Conservation (phyloP, 2,113 vertebrate genomes). For the Xenopus laevis region DNA sequence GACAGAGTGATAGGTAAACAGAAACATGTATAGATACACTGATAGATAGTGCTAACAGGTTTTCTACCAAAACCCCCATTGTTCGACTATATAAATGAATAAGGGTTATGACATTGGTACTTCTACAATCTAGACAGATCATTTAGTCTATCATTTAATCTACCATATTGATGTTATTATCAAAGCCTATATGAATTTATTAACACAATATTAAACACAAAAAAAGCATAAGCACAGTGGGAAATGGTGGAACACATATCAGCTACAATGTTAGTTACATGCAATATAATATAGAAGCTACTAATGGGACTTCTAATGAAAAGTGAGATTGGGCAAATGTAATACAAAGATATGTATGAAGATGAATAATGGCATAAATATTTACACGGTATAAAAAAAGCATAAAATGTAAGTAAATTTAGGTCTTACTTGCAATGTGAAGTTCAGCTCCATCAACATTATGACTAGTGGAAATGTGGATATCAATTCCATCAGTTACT, state of each 20-base stretch:
- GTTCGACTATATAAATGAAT: too few species aligned
- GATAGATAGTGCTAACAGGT: too few species aligned
- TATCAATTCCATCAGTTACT: conserved; percentile 65
- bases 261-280: background rate
- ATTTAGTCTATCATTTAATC: too few species aligned
- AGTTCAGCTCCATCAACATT: conserved; percentile 73
- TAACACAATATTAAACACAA: background rate
- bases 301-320: background rate
- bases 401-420: background rate
- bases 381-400: conserved; percentile 48
- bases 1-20: too few species aligned
- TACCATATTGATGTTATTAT: too few species aligned
- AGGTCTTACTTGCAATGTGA: conserved; percentile 73
- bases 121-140: too few species aligned
- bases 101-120: too few species aligned
- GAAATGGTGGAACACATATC: background rate
- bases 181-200: too few species aligned
- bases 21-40: too few species aligned
- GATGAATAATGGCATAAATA: conserved; percentile 20
- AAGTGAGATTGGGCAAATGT: background rate
- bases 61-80: too few species aligned
- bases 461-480: conserved; percentile 68
- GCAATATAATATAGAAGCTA: background rate
- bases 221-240: background rate
- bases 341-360: conserved; percentile 3